These are phyloP conservation scores for Melanerpes formicivorus DNA, from an alignment of 2,113 vertebrate species.

Conservation along the genomic window DNA sequence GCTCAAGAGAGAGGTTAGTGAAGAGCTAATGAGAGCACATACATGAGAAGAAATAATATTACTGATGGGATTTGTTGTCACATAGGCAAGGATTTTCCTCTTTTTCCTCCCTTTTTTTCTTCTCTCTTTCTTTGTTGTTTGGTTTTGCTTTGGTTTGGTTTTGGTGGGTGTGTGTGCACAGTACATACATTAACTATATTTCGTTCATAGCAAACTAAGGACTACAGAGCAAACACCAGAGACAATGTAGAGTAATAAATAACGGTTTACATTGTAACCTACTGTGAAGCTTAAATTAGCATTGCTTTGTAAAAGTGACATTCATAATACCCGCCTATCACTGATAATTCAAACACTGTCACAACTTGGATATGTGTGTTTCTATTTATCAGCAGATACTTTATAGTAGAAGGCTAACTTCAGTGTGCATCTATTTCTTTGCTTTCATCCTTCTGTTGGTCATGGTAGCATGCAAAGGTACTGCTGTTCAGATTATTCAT, in stretches of 20 bases:
- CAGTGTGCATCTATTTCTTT: background rate
- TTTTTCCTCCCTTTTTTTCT: too few species aligned
- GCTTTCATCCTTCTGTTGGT: background rate
- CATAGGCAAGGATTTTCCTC: background rate
- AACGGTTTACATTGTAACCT: background rate
- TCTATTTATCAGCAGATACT: background rate
- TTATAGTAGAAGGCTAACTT: background rate
- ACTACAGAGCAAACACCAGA: background rate
- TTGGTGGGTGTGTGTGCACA: background rate
- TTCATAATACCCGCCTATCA: background rate
- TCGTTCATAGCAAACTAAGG: background rate
- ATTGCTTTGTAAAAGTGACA: background rate
- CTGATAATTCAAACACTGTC: background rate
- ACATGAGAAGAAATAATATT: background rate
- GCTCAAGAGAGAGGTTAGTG: background rate
- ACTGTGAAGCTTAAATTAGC: slow-evolving; percentile 18
- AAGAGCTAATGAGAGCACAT: background rate
- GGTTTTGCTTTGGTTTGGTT: background rate
- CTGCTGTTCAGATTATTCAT: background rate
- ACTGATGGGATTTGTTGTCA: background rate
- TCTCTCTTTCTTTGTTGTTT: fast-evolving
- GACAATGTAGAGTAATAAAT: background rate
- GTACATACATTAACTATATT: background rate
- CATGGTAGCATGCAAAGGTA: background rate
- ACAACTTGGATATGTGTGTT: background rate